Evolutionary conservation across 2,797 vertebrate species (phyloP).

Genomic region (Neopelma chrysocephalum): DNA sequence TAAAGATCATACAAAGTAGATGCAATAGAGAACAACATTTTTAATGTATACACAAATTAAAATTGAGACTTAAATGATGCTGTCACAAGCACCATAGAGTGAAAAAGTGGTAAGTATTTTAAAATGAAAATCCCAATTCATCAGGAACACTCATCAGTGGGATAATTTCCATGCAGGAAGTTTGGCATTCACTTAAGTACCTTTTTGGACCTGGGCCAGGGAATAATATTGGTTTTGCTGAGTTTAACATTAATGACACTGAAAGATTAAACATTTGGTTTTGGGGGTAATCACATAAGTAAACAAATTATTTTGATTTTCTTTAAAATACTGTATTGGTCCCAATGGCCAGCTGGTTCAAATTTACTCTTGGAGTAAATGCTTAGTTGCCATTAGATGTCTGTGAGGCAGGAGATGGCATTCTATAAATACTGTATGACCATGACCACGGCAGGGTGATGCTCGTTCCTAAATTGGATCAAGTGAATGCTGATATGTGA

Average conservation of each 20-base stretch:
- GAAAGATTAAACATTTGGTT: constrained; percentile 20
- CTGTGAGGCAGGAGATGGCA: constrained; percentile 17
- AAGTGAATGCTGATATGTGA: constrained; percentile 37
- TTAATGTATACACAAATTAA: neutral
- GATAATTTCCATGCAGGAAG: neutral
- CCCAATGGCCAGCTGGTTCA: neutral
- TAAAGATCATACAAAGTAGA: neutral
- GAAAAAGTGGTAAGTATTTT: neutral
- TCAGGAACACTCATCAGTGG: neutral
- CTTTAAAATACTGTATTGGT: neutral
- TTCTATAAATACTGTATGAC: constrained; percentile 65
- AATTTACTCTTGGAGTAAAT: neutral
- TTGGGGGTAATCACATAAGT: neutral
- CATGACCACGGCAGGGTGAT: constrained; percentile 16
- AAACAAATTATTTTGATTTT: constrained; percentile 40
- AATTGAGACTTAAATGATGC: neutral
- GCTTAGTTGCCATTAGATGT: neutral
- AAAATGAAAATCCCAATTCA: constrained; percentile 2
- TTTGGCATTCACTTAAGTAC: constrained; percentile 3
- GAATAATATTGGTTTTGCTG: constrained; percentile 15
- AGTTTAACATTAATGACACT: constrained; percentile 22
- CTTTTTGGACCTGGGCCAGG: neutral
- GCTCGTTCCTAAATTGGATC: constrained; percentile 56
- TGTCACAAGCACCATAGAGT: neutral
- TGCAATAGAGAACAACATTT: neutral